Base-by-base conservation (phyloP, 2,113 vertebrate species). In the Petaurus breviceps region DNA sequence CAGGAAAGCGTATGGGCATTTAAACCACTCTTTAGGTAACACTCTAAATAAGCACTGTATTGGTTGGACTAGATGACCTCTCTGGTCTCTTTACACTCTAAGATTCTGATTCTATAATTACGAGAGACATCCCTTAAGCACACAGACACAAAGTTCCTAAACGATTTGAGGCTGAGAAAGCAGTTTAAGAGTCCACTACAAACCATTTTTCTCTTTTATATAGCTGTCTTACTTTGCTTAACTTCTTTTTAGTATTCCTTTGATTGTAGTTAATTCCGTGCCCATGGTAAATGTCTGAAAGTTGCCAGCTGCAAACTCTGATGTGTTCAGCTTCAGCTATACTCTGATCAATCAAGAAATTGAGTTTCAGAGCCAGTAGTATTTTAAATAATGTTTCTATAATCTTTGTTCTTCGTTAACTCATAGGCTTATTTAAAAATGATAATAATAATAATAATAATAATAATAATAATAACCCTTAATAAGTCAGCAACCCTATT, bases 401-500 rank as follows among this genome's bases (percentile, higher is more conserved):
- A 90, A 89, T 14, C 9, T 93, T 93, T 90, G 84, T 95, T 92
- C 51, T 43, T 92, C 89, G 90, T 97, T 98, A 97, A 96, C 96
- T 91, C 52, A 97, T 90, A 94, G 93, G 93, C 61, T 96, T 92
- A 93, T 93, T 97, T 94, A 91, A 92, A 43, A 7, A 43, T 26
- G 11, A 52, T 52, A 52, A 52, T 52, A 68, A 84, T 22, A 84
- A 84, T n/a, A 96, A 94, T 26, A 51, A 52, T 52, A 52, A 52
- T 26, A 51, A 52, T 52, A 52, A 52, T 52, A 68, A 84, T 22
- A 84, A 84, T n/a, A 96, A 94, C 95, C 93, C 97, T 98, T 97
- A 97, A 97, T 98, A 98, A 98, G 96, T 93, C 96, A 94, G 92
- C 94, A 97, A 94, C 95, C 92, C 98, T 97, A 97, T 97, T 96